Percentiles rank a stretch among this genome's conserved stretches.
phyloP scores from a whole-genome alignment of 2,888 invertebrate genomes.

The Sinelater perroti region DNA sequence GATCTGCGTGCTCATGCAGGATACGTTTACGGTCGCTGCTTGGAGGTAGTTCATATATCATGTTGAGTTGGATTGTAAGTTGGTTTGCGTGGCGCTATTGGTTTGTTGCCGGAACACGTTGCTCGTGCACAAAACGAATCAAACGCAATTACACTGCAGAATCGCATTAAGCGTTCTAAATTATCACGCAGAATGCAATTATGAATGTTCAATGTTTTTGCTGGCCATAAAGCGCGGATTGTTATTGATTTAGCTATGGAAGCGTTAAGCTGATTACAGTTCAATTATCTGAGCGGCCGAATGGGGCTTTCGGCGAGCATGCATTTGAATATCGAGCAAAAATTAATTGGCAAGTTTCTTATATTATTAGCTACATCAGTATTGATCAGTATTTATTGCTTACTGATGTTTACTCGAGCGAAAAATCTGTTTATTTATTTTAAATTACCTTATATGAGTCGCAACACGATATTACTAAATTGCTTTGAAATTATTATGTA shows the following conservation, averaged over 20 bases:
- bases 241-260: slow-evolving; percentile 11
- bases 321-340: neutral
- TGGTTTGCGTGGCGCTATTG: slow-evolving; percentile 5
- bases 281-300: neutral
- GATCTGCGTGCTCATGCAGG: slow-evolving; percentile 30
- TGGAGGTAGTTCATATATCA: slow-evolving; percentile 35
- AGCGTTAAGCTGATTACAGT: slow-evolving; percentile 12
- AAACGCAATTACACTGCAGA: neutral
- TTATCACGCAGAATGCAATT: slow-evolving; percentile 10
- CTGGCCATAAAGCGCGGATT: slow-evolving; percentile 8
- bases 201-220: slow-evolving; percentile 8
- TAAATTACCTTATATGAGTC: no score
- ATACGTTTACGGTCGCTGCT: slow-evolving; percentile 23
- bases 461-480: no score
- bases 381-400: no score
- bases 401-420: no score
- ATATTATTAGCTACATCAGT: no score
- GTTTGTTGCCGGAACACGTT: slow-evolving; percentile 2
- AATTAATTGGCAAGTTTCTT: no score
- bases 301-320: neutral
- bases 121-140: slow-evolving; percentile 6
- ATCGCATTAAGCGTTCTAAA: slow-evolving; percentile 6
- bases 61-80: slow-evolving; percentile 43
- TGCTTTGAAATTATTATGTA: no score
- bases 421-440: no score